Evolutionary conservation across 2,888 invertebrate species (phyloP), one percentile per base, ranked within the genome.

Genomic region (Stegana nigrithorax): DNA sequence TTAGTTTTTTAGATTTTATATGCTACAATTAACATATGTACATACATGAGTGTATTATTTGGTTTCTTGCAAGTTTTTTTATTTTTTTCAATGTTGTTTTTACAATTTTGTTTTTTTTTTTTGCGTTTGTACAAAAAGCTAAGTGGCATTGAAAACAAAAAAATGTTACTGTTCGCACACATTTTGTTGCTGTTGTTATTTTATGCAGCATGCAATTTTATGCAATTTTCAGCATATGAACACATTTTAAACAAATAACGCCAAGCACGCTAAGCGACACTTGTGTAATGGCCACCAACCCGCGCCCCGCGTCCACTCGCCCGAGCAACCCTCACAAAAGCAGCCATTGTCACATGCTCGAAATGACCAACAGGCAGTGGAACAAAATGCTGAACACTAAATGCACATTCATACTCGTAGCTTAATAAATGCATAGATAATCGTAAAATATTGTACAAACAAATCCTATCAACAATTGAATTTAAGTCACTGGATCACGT

Each of bases 161-260:
- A 56, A 25, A 36, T 25, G n/a, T 44, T 26, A 27, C 45, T 55
- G 36, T 36, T 55, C 32, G 53, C 53, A 36, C 36, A 36, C 36
- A 23, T 55, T 36, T 55, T 55, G 63, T 56, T 60, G 60, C 39
- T 63, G 59, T 59, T 63, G 57, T 51, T 44, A n/a, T 27, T 44
- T 10, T 44, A 32, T 65, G 63, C 64, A n/a, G n/a, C n/a, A n/a
- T 69, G 64, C 68, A 70, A 71, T 74, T 73, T 75, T 72, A 78
- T 75, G 70, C 75, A 80, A 82, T 81, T 75, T 75, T 71, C 76
- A 73, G 70, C 71, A 68, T 66, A 62, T 66, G 71, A 73, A 71
- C 73, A 71, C 68, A 75, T 70, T 70, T 67, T 68, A 75, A 74
- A 78, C 80, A 80, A 82, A 80, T 78, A 82, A 76, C 69, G 71